A percentile compares a stretch with the other conserved stretches of the same genome.
These are phyloP conservation scores for Dasyprocta punctata DNA, from an alignment of 2,113 vertebrate genomes.

Conservation along the genomic window DNA sequence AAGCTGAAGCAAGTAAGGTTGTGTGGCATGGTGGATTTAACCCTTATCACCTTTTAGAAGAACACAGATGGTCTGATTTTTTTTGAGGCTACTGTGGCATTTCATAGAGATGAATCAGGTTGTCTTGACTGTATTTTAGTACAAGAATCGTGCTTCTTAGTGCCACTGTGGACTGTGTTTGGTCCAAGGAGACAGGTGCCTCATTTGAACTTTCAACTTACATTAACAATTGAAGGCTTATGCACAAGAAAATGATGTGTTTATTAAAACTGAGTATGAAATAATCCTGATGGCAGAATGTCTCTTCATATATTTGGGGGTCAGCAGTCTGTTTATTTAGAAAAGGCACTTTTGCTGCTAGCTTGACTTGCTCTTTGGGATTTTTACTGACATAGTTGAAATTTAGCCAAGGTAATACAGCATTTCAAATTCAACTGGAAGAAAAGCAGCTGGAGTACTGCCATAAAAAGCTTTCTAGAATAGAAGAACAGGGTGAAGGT, in stretches of 20 bases:
- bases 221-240: slow-evolving; percentile 52
- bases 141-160: not conserved
- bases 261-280: slow-evolving; percentile 75
- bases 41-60: not conserved
- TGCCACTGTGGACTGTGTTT: not conserved
- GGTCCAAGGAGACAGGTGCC: not conserved
- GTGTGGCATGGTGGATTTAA: no score
- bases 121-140: no score
- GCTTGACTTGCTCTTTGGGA: slow-evolving; percentile 82
- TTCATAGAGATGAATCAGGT: not conserved
- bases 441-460: slow-evolving; percentile 82
- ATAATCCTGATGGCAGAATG: slow-evolving; percentile 67
- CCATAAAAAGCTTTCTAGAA: slow-evolving; percentile 83
- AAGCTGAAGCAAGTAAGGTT: not conserved
- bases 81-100: not conserved
- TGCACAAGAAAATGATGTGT: slow-evolving; percentile 66
- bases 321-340: slow-evolving; percentile 82
- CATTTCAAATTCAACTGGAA: slow-evolving; percentile 85
- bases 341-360: slow-evolving; percentile 83
- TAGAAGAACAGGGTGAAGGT: slow-evolving; percentile 69
- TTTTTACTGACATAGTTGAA: slow-evolving; percentile 88
- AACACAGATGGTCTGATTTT: not conserved
- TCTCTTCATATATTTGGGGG: slow-evolving; percentile 76
- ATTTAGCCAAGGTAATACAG: slow-evolving; percentile 84
- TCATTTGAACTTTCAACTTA: slow-evolving; percentile 2